Evolutionary conservation across 1,140 invertebrate genomes (phyloP).

Genomic region (Ephestia elutella): DNA sequence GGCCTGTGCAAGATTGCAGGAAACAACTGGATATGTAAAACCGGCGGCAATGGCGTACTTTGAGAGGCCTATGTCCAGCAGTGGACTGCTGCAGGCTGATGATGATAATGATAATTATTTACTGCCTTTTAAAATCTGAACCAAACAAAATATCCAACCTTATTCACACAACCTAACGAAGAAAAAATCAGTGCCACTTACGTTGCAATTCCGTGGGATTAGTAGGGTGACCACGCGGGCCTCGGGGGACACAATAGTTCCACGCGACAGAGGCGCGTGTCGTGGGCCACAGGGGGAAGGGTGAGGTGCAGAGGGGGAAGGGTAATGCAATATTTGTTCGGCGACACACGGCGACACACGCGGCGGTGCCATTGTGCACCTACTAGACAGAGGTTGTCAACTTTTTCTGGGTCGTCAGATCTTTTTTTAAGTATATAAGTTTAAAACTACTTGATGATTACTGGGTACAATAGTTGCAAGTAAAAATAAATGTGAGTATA

Average conservation of each 20-base stretch:
- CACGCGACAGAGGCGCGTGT: conserved; percentile 13
- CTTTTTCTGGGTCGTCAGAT: conserved; percentile 14
- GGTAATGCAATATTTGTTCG: conserved; percentile 69
- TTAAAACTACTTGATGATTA: no score
- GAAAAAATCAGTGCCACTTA: conserved; percentile 45
- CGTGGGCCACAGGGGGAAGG: conserved; percentile 20
- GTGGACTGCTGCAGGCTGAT: no score
- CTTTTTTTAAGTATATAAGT: no score
- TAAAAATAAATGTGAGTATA: no score
- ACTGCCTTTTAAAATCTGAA: no score
- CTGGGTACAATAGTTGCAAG: no score
- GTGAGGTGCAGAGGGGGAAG: conserved; percentile 18
- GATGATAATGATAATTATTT: no score
- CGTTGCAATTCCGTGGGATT: conserved; percentile 44
- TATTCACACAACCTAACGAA: neutral
- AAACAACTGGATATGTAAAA: no score
- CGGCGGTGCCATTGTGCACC: conserved; percentile 48
- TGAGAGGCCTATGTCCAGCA: no score
- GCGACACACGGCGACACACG: conserved; percentile 67
- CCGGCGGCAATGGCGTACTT: no score
- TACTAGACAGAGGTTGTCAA: conserved; percentile 36
- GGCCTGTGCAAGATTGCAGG: no score
- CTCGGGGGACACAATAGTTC: conserved; percentile 23
- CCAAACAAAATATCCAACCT: no score
- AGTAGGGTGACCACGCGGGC: conserved; percentile 47